These are phyloP conservation scores for Xenus cinereus DNA, from an alignment of 2,113 vertebrate species.

Conservation along the genomic window DNA sequence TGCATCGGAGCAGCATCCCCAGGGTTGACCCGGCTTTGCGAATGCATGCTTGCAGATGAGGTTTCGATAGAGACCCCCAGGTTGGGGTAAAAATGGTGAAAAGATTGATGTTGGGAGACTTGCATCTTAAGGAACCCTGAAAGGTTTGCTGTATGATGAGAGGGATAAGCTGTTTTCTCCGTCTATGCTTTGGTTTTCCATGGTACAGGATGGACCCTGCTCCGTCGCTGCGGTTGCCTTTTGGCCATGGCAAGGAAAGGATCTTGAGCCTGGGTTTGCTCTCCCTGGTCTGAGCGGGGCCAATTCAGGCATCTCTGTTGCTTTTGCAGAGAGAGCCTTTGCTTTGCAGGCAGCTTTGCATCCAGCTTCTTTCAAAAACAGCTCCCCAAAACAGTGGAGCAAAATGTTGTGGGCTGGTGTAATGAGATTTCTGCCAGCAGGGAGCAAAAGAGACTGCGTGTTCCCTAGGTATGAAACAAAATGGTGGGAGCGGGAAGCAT, in stretches of 20 bases:
- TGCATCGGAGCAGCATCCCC: background rate
- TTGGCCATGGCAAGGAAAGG: background rate
- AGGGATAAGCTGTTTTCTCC: background rate
- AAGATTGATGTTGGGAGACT: background rate
- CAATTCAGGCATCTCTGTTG: background rate
- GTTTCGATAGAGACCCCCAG: background rate
- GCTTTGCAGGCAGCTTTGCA: background rate
- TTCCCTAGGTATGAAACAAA: background rate
- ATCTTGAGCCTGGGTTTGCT: background rate
- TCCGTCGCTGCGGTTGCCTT: rapidly evolving
- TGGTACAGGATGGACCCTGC: rapidly evolving
- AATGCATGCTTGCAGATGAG: background rate
- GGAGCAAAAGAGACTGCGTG: background rate
- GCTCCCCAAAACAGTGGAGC: background rate
- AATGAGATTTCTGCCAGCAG: background rate
- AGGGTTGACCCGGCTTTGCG: background rate
- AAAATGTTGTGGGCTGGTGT: background rate
- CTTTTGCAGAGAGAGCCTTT: background rate
- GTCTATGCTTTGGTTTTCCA: background rate
- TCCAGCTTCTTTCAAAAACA: background rate
- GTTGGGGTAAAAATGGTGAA: background rate
- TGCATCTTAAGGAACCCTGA: background rate
- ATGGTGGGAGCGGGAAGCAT: background rate
- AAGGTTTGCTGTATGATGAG: background rate
- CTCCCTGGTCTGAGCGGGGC: background rate